These are phyloP conservation scores for Pseudococcus viburni DNA, from an alignment of 2,888 invertebrate genomes.

Conservation along the genomic window DNA sequence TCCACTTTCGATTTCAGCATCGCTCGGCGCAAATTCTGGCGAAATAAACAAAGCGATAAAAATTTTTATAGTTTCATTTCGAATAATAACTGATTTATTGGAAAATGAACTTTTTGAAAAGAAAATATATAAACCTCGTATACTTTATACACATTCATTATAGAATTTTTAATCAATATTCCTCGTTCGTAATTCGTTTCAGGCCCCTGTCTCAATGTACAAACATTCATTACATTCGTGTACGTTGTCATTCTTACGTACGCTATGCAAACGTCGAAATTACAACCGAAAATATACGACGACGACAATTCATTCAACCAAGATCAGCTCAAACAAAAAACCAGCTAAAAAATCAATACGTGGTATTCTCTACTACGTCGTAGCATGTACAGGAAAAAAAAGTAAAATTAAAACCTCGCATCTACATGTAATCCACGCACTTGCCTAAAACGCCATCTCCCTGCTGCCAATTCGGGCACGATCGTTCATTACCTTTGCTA, in stretches of 20 bases:
- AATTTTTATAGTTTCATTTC: slow-evolving; percentile 11
- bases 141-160: neutral
- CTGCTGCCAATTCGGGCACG: neutral
- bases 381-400: neutral
- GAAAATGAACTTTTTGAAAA: neutral
- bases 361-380: neutral
- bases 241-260: slow-evolving; percentile 6
- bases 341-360: slow-evolving; percentile 28
- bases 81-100: neutral
- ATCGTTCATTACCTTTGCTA: slow-evolving; percentile 21
- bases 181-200: neutral
- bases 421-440: slow-evolving; percentile 41
- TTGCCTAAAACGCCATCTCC: neutral
- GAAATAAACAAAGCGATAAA: neutral
- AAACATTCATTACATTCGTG: neutral
- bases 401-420: slow-evolving; percentile 27
- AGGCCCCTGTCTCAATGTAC: neutral
- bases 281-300: neutral
- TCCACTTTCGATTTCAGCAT: neutral
- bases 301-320: slow-evolving; percentile 30
- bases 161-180: neutral
- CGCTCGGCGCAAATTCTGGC: neutral
- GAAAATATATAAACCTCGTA: neutral
- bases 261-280: neutral
- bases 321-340: slow-evolving; percentile 34